Conservation (phyloP, 2,113 vertebrate genomes). For the Triplophysa rosa region DNA sequence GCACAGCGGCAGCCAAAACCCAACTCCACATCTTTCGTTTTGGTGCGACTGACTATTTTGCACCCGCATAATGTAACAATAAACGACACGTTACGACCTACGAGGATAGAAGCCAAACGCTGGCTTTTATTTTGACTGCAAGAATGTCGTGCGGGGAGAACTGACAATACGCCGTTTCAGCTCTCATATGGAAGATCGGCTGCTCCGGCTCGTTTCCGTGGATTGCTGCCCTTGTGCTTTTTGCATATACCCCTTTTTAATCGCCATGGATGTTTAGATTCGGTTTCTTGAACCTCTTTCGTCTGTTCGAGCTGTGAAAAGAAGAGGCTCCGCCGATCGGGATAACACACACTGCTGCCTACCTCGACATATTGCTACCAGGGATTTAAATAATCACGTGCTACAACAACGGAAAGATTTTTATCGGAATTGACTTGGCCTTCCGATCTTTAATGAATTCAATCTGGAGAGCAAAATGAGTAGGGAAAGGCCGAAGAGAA, state of each 20-base stretch:
- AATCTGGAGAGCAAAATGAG: slow-evolving; percentile 96
- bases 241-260: slow-evolving; percentile 16
- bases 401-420: slow-evolving; percentile 67
- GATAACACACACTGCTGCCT: slow-evolving; percentile 53
- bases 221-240: slow-evolving; percentile 41
- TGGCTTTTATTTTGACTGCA: slow-evolving; percentile 60
- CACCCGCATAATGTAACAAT: slow-evolving; percentile 87
- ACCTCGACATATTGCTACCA: slow-evolving; percentile 60
- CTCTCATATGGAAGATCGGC: slow-evolving; percentile 48
- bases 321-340: slow-evolving; percentile 61
- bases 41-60: slow-evolving; percentile 61
- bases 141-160: slow-evolving; percentile 48
- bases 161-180: slow-evolving; percentile 43
- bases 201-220: slow-evolving; percentile 20
- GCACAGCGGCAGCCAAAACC: slow-evolving; percentile 85
- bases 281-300: slow-evolving; percentile 24
- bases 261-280: slow-evolving; percentile 42
- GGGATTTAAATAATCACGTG: slow-evolving; percentile 79
- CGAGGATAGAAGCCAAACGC: slow-evolving; percentile 74
- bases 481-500: slow-evolving; percentile 99
- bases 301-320: slow-evolving; percentile 51
- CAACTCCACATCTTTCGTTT: slow-evolving; percentile 76
- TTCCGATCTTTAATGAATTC: slow-evolving; percentile 90
- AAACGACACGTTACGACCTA: slow-evolving; percentile 68
- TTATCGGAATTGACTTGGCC: slow-evolving; percentile 90